These are phyloP conservation scores for Puntigrus tetrazona DNA, from an alignment of 2,113 vertebrate species.

Conservation along the genomic window DNA sequence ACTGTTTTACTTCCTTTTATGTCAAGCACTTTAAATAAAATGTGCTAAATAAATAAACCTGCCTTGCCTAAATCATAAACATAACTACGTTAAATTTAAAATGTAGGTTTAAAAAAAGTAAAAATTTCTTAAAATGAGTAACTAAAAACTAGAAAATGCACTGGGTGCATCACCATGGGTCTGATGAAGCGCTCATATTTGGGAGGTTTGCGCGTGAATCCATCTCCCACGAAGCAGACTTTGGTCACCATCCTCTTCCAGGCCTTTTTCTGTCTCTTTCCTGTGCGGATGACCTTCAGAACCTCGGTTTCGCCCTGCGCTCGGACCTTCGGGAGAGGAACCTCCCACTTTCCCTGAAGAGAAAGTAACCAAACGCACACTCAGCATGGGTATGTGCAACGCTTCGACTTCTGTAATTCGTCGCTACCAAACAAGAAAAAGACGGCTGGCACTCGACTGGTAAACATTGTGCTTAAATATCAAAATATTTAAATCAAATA, in stretches of 20 bases:
- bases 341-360: conserved; percentile 94
- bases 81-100: too few relatives aligned
- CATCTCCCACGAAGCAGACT: conserved; percentile 96
- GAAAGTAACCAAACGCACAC: neutral
- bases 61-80: too few relatives aligned
- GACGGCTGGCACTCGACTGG: neutral
- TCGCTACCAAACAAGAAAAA: neutral
- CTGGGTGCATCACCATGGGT: too few relatives aligned
- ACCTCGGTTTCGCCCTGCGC: conserved; percentile 98
- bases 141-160: too few relatives aligned
- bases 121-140: too few relatives aligned
- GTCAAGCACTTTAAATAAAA: too few relatives aligned
- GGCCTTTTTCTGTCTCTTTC: conserved; percentile 97
- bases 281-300: conserved; percentile 92
- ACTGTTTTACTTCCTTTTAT: too few relatives aligned
- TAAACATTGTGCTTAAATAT: neutral
- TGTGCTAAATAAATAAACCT: too few relatives aligned
- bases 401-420: neutral
- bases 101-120: too few relatives aligned
- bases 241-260: conserved; percentile 99
- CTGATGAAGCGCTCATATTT: conserved; percentile 98
- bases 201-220: conserved; percentile 96
- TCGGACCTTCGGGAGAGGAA: conserved; percentile 94
- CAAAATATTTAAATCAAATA: too few relatives aligned
- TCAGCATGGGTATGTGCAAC: neutral